Conservation (phyloP, 2,113 vertebrate species). For the Chlamydotis undulata region DNA sequence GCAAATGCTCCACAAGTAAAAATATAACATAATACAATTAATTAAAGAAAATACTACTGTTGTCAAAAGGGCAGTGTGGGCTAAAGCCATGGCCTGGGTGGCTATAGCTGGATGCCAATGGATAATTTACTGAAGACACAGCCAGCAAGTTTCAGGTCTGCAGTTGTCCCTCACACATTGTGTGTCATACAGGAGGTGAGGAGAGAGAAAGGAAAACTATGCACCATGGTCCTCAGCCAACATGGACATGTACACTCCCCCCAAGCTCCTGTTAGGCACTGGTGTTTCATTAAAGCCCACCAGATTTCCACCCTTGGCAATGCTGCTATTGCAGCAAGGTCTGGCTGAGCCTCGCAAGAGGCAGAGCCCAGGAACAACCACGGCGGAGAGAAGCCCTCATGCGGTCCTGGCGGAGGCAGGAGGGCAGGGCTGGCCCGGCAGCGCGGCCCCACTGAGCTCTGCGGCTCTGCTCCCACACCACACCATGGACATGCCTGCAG, state of each 20-base stretch:
- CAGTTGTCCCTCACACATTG: neutral
- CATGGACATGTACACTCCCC: accelerated
- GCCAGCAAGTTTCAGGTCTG: neutral
- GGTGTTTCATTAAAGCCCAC: neutral
- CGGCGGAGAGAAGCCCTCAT: accelerated
- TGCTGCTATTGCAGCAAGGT: neutral
- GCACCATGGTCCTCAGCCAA: neutral
- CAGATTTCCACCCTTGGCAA: neutral
- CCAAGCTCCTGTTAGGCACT: neutral
- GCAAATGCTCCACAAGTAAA: neutral
- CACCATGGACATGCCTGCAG: accelerated
- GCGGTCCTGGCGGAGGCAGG: accelerated
- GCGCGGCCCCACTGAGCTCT: neutral
- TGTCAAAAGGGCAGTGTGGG: neutral
- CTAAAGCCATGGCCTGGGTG: neutral
- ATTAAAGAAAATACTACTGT: neutral
- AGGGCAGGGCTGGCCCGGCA: neutral
- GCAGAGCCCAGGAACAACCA: neutral
- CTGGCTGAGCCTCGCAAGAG: neutral
- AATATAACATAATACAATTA: neutral
- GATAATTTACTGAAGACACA: neutral
- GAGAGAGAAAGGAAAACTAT: neutral
- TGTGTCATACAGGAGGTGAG: neutral
- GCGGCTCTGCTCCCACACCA: neutral
- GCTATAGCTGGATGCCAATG: neutral